A percentile compares a stretch with the other conserved stretches of the same genome.
Conservation (phyloP, 2,113 vertebrate genomes). For the Quiscalus mexicanus region DNA sequence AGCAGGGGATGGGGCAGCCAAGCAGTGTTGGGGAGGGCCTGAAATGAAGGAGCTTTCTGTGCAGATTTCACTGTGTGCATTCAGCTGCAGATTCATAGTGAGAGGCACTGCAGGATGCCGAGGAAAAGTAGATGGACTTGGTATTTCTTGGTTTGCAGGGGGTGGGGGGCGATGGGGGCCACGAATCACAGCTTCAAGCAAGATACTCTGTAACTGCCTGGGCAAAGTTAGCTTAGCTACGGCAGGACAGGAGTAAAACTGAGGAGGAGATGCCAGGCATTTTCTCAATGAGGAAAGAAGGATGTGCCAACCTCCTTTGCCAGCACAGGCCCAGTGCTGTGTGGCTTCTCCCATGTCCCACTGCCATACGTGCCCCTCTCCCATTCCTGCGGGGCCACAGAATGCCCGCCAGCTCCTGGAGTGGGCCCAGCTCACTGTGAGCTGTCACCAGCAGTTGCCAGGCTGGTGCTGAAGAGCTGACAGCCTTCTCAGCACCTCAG, state of each 20-base stretch:
- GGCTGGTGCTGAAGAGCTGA: neutral
- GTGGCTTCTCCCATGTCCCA: neutral
- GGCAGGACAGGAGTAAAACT: neutral
- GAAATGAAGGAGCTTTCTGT: neutral
- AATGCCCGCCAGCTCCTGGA: neutral
- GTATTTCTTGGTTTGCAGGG: neutral
- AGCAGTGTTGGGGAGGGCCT: neutral
- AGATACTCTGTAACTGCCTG: neutral
- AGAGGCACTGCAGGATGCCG: neutral
- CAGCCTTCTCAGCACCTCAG: neutral
- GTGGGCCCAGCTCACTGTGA: neutral
- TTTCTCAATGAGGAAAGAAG: neutral
- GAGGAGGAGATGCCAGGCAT: neutral
- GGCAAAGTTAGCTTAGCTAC: neutral
- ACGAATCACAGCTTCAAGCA: neutral
- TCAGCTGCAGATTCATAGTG: neutral
- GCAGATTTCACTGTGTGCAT: neutral
- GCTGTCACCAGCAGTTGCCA: neutral
- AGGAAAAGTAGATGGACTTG: neutral
- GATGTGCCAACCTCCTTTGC: neutral
- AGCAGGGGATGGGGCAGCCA: neutral
- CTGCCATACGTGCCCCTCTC: neutral
- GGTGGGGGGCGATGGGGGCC: neutral
- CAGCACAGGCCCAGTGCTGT: neutral
- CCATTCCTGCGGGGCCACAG: neutral